Conservation (phyloP, 2,888 invertebrate genomes). For the Aelia acuminata region DNA sequence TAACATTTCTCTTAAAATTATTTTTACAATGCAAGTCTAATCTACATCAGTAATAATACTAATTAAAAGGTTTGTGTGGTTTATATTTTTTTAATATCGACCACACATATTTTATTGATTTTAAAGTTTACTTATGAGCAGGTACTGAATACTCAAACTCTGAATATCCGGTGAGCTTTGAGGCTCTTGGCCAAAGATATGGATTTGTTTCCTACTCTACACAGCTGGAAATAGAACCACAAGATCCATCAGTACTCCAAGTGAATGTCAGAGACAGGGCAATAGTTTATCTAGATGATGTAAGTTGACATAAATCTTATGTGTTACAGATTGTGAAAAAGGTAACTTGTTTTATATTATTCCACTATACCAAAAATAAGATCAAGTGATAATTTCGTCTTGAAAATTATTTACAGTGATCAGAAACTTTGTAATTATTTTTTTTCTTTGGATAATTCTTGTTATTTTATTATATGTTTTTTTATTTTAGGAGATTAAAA, state of each 20-base stretch:
- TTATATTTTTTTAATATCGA: too few species aligned
- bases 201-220: conserved; percentile 76
- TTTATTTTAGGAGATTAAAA: too few species aligned
- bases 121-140: background rate
- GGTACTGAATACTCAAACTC: conserved; percentile 53
- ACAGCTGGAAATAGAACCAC: conserved; percentile 72
- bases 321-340: background rate
- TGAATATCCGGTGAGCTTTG: conserved; percentile 76
- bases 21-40: too few species aligned
- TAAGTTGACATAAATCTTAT: conserved; percentile 57
- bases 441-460: too few species aligned
- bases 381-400: background rate
- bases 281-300: conserved; percentile 74
- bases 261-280: conserved; percentile 79
- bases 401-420: background rate
- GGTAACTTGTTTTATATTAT: background rate
- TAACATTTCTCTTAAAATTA: too few species aligned
- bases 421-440: background rate
- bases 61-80: too few species aligned
- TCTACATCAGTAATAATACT: too few species aligned
- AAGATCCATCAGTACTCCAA: conserved; percentile 71
- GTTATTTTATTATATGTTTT: too few species aligned
- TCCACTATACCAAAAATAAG: background rate
- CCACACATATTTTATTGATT: background rate
- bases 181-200: conserved; percentile 74